Conservation (phyloP, 2,888 invertebrate species). For the Plebejus argus region DNA sequence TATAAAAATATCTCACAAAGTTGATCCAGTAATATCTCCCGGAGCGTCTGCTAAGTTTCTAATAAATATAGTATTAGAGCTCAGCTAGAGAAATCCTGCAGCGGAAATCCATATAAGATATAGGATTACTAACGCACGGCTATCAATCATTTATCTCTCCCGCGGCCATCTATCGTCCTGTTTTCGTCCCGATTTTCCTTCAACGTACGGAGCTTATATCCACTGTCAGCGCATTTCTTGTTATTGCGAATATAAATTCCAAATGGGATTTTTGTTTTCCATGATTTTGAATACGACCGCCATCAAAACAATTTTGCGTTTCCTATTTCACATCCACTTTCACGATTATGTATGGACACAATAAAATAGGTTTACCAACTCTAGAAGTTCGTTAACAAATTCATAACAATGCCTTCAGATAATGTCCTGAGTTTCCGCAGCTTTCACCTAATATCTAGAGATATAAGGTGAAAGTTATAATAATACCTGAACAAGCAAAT, state of each 20-base stretch:
- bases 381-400: neutral
- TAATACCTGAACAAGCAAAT: neutral
- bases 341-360: neutral
- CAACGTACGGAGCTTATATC: slow-evolving; percentile 14
- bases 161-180: slow-evolving; percentile 22
- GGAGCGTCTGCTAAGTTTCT: slow-evolving; percentile 15
- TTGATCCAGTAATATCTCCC: slow-evolving; percentile 5
- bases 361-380: neutral
- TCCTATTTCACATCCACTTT: neutral
- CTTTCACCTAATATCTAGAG: slow-evolving; percentile 11
- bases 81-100: slow-evolving; percentile 6
- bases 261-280: slow-evolving; percentile 9
- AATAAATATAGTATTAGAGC: slow-evolving; percentile 27
- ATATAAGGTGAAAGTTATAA: slow-evolving; percentile 17
- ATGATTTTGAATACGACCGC: slow-evolving; percentile 7
- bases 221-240: slow-evolving; percentile 29
- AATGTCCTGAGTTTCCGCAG: slow-evolving; percentile 28
- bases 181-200: slow-evolving; percentile 29
- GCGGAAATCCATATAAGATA: slow-evolving; percentile 26
- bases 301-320: neutral
- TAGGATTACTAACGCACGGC: slow-evolving; percentile 29
- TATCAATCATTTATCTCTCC: slow-evolving; percentile 30
- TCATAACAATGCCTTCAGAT: slow-evolving; percentile 28
- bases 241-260: slow-evolving; percentile 24
- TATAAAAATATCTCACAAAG: neutral